Conservation (phyloP, 1,140 invertebrate species). For the Holcopasites calliopsidis region DNA sequence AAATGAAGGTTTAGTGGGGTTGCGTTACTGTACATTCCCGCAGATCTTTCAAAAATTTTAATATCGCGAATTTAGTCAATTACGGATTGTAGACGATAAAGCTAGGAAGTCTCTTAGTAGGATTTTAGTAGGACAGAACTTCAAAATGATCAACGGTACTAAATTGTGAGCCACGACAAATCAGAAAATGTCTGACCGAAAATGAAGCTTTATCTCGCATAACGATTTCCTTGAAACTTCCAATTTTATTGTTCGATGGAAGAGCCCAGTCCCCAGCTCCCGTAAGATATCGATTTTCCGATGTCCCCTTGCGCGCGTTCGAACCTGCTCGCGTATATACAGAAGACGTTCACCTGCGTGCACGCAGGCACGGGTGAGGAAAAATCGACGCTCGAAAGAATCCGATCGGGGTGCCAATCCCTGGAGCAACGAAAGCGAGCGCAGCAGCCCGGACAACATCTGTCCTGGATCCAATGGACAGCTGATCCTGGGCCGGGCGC, state of each 20-base stretch:
- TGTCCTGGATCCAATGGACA: conserved; percentile 68
- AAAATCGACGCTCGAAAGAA: conserved; percentile 68
- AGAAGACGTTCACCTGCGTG: conserved; percentile 74
- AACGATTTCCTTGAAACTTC: not conserved
- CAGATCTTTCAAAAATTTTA: too few relatives aligned
- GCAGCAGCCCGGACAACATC: conserved; percentile 62
- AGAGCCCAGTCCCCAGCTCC: not conserved
- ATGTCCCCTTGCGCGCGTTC: conserved; percentile 28
- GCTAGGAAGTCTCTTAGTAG: too few relatives aligned
- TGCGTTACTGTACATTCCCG: not conserved
- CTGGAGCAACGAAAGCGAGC: conserved; percentile 39
- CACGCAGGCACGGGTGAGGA: conserved; percentile 64
- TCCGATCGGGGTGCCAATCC: conserved; percentile 34
- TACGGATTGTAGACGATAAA: too few relatives aligned
- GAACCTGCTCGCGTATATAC: conserved; percentile 56
- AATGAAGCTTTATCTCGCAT: not conserved
- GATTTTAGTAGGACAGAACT: too few relatives aligned
- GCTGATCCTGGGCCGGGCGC: conserved; percentile 58
- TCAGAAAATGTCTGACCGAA: too few relatives aligned
- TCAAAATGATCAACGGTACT: too few relatives aligned
- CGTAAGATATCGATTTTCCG: conserved; percentile 55
- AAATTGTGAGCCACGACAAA: too few relatives aligned
- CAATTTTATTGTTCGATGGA: not conserved
- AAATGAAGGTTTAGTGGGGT: not conserved
- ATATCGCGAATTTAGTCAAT: too few relatives aligned